Conservation (phyloP, 2,113 vertebrate genomes). For the Tachysurus fulvidraco region DNA sequence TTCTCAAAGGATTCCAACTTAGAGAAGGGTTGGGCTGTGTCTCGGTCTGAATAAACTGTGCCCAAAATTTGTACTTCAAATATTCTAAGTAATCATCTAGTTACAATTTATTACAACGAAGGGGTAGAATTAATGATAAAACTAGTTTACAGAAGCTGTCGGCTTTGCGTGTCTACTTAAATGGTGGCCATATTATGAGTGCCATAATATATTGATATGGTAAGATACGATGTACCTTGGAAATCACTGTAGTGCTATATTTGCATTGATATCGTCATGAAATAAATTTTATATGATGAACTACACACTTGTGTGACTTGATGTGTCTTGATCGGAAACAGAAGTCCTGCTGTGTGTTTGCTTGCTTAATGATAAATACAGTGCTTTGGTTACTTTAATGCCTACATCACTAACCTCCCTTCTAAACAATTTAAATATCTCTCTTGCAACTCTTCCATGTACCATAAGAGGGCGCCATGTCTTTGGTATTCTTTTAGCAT, state of each 20-base stretch:
- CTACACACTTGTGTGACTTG: conserved; percentile 50
- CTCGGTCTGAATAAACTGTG: conserved; percentile 60
- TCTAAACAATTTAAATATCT: neutral
- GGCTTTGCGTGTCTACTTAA: conserved; percentile 80
- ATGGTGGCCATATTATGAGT: conserved; percentile 81
- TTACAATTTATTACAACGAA: conserved; percentile 66
- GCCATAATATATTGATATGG: conserved; percentile 82
- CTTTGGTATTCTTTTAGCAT: neutral
- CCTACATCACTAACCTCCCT: neutral
- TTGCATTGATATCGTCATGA: conserved; percentile 84
- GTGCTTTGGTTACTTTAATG: neutral
- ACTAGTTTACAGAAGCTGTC: conserved; percentile 77
- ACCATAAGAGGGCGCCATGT: conserved; percentile 2
- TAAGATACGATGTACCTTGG: conserved; percentile 81
- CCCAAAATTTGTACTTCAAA: conserved; percentile 67
- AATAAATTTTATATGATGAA: conserved; percentile 83
- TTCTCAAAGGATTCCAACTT: conserved; percentile 61
- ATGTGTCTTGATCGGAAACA: conserved; percentile 16
- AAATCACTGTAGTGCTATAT: conserved; percentile 84
- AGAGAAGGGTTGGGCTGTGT: conserved; percentile 52
- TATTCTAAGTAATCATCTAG: conserved; percentile 67
- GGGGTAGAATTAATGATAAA: conserved; percentile 67
- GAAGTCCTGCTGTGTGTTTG: no score
- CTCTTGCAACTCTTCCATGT: neutral
- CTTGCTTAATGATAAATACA: neutral